These are phyloP conservation scores for Dendrocincla fuliginosa DNA, from an alignment of 2,797 vertebrate species.

Conservation along the genomic window DNA sequence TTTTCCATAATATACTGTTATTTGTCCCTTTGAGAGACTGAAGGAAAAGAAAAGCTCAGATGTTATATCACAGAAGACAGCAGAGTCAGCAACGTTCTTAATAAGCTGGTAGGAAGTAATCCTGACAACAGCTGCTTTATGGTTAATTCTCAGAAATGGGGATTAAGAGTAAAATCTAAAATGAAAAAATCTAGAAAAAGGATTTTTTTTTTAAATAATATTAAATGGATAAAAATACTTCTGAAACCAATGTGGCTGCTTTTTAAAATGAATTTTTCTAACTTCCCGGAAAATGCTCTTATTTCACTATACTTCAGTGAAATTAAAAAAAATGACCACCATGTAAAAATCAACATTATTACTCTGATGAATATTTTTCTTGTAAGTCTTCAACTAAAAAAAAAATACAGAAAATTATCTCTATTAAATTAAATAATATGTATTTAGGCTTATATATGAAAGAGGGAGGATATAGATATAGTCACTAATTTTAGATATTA, in stretches of 20 bases:
- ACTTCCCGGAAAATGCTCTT: neutral
- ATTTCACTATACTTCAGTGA: neutral
- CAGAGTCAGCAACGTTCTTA: neutral
- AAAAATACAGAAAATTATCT: neutral
- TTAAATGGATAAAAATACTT: neutral
- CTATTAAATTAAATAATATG: neutral
- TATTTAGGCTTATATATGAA: neutral
- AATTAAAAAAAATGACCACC: neutral
- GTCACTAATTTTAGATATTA: neutral
- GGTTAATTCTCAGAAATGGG: neutral
- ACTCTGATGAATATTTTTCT: neutral
- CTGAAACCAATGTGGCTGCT: neutral
- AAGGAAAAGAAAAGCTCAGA: neutral
- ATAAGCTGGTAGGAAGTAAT: neutral
- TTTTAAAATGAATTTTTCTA: neutral
- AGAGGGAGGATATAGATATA: neutral
- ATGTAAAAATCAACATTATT: neutral
- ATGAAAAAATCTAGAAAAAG: neutral
- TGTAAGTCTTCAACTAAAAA: neutral
- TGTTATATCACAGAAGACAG: neutral
- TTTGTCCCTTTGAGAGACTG: neutral
- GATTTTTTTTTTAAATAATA: neutral
- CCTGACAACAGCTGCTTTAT: neutral
- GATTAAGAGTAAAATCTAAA: neutral
- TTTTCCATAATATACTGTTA: neutral